Evolutionary conservation across 1,140 invertebrate genomes (phyloP).

Genomic region (Pogonomyrmex barbatus): DNA sequence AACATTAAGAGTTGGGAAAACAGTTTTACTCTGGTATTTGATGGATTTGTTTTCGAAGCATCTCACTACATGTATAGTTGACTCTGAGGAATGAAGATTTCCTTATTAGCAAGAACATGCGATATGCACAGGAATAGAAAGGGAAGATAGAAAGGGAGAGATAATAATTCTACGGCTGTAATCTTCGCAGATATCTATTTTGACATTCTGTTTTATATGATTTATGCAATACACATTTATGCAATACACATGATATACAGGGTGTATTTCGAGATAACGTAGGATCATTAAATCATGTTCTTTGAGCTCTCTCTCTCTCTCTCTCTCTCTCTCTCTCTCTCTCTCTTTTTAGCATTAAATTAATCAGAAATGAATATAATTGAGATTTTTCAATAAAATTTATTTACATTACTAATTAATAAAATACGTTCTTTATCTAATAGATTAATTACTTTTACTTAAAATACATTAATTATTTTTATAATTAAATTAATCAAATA

Average conservation of each 20-base stretch:
- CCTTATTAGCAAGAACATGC: constrained; percentile 5
- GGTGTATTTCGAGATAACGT: not conserved
- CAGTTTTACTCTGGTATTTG: not conserved
- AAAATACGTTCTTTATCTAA: not conserved
- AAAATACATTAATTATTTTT: too few relatives aligned
- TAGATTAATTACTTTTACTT: not conserved
- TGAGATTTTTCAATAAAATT: not conserved
- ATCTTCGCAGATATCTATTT: not conserved
- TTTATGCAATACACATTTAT: not conserved
- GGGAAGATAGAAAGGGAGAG: not conserved
- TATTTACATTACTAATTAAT: not conserved
- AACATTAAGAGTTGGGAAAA: not conserved
- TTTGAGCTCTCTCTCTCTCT: not conserved
- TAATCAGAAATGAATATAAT: not conserved
- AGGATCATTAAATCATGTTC: constrained; percentile 5
- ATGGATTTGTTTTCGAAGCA: constrained; percentile 47
- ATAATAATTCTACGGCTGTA: not conserved
- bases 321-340: too few relatives aligned
- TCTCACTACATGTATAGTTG: not conserved
- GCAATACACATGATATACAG: not conserved
- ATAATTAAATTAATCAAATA: too few relatives aligned
- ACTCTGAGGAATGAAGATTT: not conserved
- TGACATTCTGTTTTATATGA: not conserved
- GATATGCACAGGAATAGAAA: not conserved
- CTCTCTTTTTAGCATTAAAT: not conserved